phyloP scores from a whole-genome alignment of 2,888 invertebrate species.

The Chromoteleia sp. region DNA sequence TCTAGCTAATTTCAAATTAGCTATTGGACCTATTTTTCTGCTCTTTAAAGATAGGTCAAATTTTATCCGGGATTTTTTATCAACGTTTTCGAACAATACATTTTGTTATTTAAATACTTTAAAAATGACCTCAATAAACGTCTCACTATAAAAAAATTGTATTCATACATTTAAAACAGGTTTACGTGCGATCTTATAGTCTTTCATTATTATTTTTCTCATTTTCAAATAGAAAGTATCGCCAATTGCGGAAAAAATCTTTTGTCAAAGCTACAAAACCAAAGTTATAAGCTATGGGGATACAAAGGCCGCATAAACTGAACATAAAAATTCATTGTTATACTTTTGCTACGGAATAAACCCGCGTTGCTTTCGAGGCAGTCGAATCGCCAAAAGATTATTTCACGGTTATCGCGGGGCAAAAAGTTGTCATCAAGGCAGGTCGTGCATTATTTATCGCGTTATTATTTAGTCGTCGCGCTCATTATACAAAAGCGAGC shows the following conservation, averaged over 20 bases:
- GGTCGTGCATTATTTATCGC: constrained; percentile 8
- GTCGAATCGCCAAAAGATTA: constrained; percentile 4
- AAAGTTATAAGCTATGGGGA: constrained; percentile 18
- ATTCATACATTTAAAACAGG: no score
- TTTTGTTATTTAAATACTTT: no score
- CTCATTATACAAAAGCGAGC: constrained; percentile 18
- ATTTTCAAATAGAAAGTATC: neutral
- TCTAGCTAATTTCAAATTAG: no score
- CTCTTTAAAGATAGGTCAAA: no score
- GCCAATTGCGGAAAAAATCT: constrained; percentile 16
- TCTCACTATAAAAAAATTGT: no score
- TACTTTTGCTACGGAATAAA: neutral
- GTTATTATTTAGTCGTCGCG: constrained; percentile 7
- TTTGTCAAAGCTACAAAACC: constrained; percentile 23
- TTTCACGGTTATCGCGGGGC: neutral
- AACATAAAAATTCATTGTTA: constrained; percentile 32
- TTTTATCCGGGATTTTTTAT: no score
- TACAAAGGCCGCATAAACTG: constrained; percentile 38
- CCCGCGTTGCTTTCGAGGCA: neutral
- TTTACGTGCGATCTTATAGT: no score
- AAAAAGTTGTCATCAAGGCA: constrained; percentile 1
- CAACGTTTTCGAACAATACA: no score
- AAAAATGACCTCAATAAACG: no score
- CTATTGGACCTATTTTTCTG: no score
- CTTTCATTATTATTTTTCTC: no score